Evolutionary conservation across 2,888 invertebrate genomes (phyloP).

Genomic region (Troides helena): DNA sequence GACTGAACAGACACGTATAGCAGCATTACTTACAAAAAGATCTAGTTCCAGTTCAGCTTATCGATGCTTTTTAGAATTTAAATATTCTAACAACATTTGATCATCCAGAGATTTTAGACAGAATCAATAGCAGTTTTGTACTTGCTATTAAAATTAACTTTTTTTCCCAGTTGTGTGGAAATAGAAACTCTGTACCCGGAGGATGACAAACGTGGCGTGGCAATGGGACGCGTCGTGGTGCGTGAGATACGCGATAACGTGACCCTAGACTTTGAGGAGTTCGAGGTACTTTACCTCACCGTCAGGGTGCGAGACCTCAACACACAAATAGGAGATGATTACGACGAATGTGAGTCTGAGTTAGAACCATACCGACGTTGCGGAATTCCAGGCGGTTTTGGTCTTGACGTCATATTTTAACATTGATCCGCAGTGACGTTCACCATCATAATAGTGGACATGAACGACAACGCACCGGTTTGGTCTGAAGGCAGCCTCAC

Average conservation of each 20-base stretch:
- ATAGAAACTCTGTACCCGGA: slow-evolving; percentile 63
- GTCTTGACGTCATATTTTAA: too few relatives aligned
- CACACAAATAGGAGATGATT: slow-evolving; percentile 68
- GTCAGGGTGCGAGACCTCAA: slow-evolving; percentile 74
- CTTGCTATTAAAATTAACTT: too few relatives aligned
- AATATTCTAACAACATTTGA: too few relatives aligned
- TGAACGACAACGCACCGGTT: slow-evolving; percentile 82
- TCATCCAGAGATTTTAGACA: too few relatives aligned
- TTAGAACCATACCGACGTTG: too few relatives aligned
- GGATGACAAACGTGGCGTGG: slow-evolving; percentile 46
- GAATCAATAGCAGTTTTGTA: too few relatives aligned
- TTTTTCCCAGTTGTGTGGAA: slow-evolving; percentile 60
- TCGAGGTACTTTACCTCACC: slow-evolving; percentile 79
- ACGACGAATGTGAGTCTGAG: slow-evolving; percentile 68
- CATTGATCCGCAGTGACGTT: slow-evolving; percentile 65
- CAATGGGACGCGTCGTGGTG: slow-evolving; percentile 59
- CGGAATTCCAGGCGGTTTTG: too few relatives aligned
- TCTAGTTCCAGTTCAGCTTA: too few relatives aligned
- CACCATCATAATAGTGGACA: slow-evolving; percentile 80
- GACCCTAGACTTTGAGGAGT: slow-evolving; percentile 81
- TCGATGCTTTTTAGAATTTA: too few relatives aligned
- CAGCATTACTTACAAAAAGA: too few relatives aligned
- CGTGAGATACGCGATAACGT: slow-evolving; percentile 57
- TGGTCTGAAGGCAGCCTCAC: slow-evolving; percentile 70
- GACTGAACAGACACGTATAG: too few relatives aligned